Evolutionary conservation across 2,888 invertebrate genomes (phyloP).

Genomic region (Orthonevra nobilis): DNA sequence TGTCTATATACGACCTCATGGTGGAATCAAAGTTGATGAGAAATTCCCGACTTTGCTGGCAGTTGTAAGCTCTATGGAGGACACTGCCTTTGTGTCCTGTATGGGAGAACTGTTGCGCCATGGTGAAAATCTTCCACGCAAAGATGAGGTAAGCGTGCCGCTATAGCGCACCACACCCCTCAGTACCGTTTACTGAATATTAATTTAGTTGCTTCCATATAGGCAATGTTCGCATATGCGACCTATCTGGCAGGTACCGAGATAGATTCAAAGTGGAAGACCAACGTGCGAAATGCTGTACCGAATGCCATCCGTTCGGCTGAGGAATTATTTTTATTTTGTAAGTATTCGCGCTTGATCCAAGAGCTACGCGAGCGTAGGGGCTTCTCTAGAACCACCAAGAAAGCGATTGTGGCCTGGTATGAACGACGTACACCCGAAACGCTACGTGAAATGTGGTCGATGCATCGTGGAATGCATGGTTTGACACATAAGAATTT

Average conservation of each 20-base stretch:
- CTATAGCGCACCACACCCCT: conserved; percentile 12
- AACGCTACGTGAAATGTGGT: conserved; percentile 74
- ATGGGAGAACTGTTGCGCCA: conserved; percentile 67
- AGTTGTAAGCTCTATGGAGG: conserved; percentile 70
- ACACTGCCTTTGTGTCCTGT: conserved; percentile 70
- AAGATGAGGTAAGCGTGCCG: conserved; percentile 75
- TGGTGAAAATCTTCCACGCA: conserved; percentile 72
- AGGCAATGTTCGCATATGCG: conserved; percentile 75
- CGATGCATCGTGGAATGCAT: conserved; percentile 71
- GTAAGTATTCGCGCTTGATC: conserved; percentile 73
- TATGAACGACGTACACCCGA: conserved; percentile 73
- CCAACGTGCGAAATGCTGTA: conserved; percentile 72
- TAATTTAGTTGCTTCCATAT: conserved; percentile 7
- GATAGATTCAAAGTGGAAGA: conserved; percentile 71
- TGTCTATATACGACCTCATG: conserved; percentile 71
- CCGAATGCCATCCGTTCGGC: conserved; percentile 71
- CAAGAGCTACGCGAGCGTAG: conserved; percentile 72
- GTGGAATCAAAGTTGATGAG: conserved; percentile 63
- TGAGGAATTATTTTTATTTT: conserved; percentile 75
- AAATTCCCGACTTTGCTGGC: conserved; percentile 60
- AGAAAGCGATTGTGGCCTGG: conserved; percentile 76
- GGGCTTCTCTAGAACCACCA: conserved; percentile 74
- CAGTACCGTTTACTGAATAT: neutral
- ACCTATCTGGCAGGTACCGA: conserved; percentile 73
- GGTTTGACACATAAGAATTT: conserved; percentile 74